Evolutionary conservation across 2,797 vertebrate genomes (phyloP), one percentile per base, ranked within the genome.

Genomic region (Smutsia gigantea): DNA sequence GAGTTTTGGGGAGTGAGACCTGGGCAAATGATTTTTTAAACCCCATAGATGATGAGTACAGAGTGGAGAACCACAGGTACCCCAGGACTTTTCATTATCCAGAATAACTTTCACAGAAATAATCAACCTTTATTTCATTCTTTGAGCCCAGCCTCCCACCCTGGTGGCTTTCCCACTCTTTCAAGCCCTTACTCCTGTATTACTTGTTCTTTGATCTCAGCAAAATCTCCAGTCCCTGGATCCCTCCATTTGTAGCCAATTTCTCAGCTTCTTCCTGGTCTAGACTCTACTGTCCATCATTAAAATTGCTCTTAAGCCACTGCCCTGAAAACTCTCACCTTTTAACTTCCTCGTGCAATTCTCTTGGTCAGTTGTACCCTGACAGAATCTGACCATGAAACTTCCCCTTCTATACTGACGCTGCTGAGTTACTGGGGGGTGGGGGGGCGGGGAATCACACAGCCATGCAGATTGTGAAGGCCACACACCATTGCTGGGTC

Each of bases 41-140:
- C 2, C 1, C 31, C 34, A 81, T 5, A 93, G n/a, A 84, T 79
- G 31, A 88, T 82, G 21, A 78, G 25, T 25, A 42, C 19, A 49
- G n/a, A 93, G 29, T 53, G 1, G 51, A 89, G 53, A 89, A 79
- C 3, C 18, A 87, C 10, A 79, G 55, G 29, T 84, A 57, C 27
- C 19, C 34, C 10, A 63, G 15, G 19, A 11, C 14, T 69, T 95
- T 96, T 85, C 39, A 72, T 90, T 51, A 87, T 51, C 61, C 78
- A 89, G 27, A 96, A 64, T 46, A 13, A 71, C 4, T 89, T 93
- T 86, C n/a, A 79, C 83, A 94, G 79, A 95, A 93, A 87, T 72
- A 84, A 9, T 94, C 31, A 82, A 91, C 17, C 5, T 31, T 72
- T 72, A 82, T 82, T 5, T 92, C 17, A 27, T 72, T 71, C 31